phyloP scores from a whole-genome alignment of 2,113 vertebrate genomes.

The Epinephelus cyanopodus region DNA sequence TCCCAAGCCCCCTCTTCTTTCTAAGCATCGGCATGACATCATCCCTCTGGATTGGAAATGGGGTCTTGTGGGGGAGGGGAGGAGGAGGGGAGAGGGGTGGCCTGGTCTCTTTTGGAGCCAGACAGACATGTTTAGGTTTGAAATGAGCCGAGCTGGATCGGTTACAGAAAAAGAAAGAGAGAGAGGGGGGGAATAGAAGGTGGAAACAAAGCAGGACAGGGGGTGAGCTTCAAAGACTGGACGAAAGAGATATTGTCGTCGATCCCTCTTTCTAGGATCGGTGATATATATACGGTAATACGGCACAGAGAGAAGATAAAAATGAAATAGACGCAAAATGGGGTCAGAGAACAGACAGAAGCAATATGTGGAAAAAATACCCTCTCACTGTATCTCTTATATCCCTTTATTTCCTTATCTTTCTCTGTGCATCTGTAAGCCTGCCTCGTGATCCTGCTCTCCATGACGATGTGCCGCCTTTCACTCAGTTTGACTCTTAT shows the following conservation, averaged over 20 bases:
- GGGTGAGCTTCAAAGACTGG: conserved; percentile 23
- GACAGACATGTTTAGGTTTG: conserved; percentile 82
- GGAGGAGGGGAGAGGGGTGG: conserved; percentile 49
- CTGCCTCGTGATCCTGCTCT: conserved; percentile 19
- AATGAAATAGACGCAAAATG: neutral
- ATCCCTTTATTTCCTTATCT: conserved; percentile 1
- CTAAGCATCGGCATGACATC: conserved; percentile 84
- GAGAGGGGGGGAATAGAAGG: conserved; percentile 1
- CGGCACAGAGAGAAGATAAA: neutral
- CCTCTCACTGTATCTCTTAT: neutral
- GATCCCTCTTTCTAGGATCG: neutral
- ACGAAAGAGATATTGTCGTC: conserved; percentile 2
- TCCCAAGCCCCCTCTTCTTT: conserved; percentile 61
- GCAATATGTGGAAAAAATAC: too few species aligned
- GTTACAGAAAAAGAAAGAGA: conserved; percentile 64
- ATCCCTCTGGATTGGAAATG: conserved; percentile 82
- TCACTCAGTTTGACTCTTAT: neutral
- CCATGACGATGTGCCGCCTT: neutral
- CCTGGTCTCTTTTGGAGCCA: conserved; percentile 72
- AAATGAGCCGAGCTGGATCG: conserved; percentile 77
- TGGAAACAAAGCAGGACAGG: conserved; percentile 38
- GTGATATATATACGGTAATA: neutral
- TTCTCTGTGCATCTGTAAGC: neutral
- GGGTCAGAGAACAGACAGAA: conserved; percentile 10
- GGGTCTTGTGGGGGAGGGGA: conserved; percentile 75